These are phyloP conservation scores for Pangasius djambal DNA, from an alignment of 2,797 vertebrate species.

Conservation along the genomic window DNA sequence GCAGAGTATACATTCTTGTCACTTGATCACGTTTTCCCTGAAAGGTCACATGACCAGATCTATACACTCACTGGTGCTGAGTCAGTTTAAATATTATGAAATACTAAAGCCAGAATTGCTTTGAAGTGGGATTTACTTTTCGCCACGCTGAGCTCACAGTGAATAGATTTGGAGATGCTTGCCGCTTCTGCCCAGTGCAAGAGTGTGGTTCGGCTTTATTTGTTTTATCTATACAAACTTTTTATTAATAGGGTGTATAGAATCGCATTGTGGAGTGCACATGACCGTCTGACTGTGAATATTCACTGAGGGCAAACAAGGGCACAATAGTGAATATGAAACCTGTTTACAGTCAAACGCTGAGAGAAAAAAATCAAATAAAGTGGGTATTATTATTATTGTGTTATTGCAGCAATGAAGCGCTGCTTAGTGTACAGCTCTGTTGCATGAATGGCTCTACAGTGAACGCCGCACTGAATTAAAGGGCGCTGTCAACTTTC, in stretches of 20 bases:
- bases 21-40: background rate
- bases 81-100: background rate
- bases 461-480: background rate
- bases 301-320: slow-evolving; percentile 17
- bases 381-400: background rate
- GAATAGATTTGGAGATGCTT: background rate
- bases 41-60: slow-evolving; percentile 1
- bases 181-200: too few relatives aligned
- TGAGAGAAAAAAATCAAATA: background rate
- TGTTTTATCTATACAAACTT: background rate
- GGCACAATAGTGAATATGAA: background rate
- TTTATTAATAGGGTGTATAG: background rate
- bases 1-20: background rate
- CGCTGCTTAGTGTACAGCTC: background rate
- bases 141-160: background rate
- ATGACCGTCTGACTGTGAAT: slow-evolving; percentile 17
- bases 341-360: background rate
- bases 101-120: background rate
- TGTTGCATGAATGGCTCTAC: background rate
- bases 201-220: background rate
- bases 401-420: background rate
- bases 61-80: background rate
- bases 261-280: background rate
- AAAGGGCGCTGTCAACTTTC: background rate
- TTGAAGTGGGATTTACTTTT: background rate